A percentile compares a stretch with the other conserved stretches of the same genome.
Conservation (phyloP, 1,140 invertebrate species). For the Globodera rostochiensis region DNA sequence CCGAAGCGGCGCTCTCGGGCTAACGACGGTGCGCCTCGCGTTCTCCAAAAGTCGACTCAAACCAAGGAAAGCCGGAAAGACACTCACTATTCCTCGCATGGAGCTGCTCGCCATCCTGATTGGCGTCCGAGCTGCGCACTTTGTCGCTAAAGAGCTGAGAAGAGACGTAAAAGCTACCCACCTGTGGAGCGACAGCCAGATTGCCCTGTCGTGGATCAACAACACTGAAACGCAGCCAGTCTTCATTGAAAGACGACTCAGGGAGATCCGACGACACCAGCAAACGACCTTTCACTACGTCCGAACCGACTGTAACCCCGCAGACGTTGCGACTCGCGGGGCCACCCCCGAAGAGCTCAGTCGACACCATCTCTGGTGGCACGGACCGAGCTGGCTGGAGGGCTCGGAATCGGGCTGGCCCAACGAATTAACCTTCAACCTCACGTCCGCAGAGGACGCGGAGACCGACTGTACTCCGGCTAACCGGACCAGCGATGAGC, state of each 20-base stretch:
- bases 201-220: constrained; percentile 26
- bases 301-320: constrained; percentile 33
- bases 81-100: constrained; percentile 36
- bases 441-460: neutral
- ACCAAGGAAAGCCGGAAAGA: constrained; percentile 6
- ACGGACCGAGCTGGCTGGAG: constrained; percentile 27
- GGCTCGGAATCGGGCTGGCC: neutral
- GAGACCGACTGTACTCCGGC: too few relatives aligned
- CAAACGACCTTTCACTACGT: constrained; percentile 26
- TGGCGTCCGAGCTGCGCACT: constrained; percentile 12
- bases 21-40: neutral
- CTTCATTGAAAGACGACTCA: constrained; percentile 34
- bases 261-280: neutral
- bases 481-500: neutral
- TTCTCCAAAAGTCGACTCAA: constrained; percentile 33
- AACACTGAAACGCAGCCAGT: neutral
- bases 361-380: constrained; percentile 30
- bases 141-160: constrained; percentile 25
- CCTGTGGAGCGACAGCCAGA: constrained; percentile 41
- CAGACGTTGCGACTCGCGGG: constrained; percentile 33
- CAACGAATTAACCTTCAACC: neutral
- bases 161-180: neutral
- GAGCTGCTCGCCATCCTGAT: constrained; percentile 37
- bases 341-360: constrained; percentile 22
- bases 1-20: neutral